Evolutionary conservation across 2,113 vertebrate species (phyloP).

Genomic region (Thryonomys swinderianus): DNA sequence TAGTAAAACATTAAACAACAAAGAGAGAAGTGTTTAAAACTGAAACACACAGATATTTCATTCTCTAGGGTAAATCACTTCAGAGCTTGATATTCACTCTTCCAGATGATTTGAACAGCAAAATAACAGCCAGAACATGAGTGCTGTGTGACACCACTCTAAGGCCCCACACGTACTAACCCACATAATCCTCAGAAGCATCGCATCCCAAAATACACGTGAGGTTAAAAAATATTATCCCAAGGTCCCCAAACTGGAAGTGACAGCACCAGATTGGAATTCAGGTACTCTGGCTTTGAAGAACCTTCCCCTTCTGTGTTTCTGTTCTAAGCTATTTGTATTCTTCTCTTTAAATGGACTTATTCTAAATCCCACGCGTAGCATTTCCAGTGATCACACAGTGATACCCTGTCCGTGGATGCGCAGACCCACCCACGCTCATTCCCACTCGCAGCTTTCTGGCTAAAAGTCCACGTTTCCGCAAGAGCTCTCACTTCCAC

Average conservation of each 20-base stretch:
- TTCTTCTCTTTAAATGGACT: not conserved
- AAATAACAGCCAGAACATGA: not conserved
- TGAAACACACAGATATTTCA: slow-evolving; percentile 35
- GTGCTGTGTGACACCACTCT: not conserved
- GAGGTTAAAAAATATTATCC: not conserved
- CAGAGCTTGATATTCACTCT: not conserved
- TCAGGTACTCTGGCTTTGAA: not conserved
- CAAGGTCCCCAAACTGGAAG: not conserved
- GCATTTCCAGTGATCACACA: not conserved
- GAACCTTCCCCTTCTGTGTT: not conserved
- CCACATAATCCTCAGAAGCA: not conserved
- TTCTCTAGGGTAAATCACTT: not conserved
- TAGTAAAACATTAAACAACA: slow-evolving; percentile 53
- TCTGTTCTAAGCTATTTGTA: not conserved
- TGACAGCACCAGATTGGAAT: not conserved
- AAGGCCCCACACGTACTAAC: not conserved
- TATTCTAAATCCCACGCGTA: not conserved
- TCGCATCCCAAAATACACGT: not conserved
- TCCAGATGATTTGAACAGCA: not conserved
- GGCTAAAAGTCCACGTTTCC: not conserved
- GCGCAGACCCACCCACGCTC: fast-evolving
- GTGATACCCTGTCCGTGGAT: not conserved
- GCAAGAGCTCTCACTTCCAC: not conserved
- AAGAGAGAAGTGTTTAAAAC: not conserved
- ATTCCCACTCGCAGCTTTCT: fast-evolving